Evolutionary conservation across 2,113 vertebrate species (phyloP).

Genomic region (Chelonoidis abingdonii): DNA sequence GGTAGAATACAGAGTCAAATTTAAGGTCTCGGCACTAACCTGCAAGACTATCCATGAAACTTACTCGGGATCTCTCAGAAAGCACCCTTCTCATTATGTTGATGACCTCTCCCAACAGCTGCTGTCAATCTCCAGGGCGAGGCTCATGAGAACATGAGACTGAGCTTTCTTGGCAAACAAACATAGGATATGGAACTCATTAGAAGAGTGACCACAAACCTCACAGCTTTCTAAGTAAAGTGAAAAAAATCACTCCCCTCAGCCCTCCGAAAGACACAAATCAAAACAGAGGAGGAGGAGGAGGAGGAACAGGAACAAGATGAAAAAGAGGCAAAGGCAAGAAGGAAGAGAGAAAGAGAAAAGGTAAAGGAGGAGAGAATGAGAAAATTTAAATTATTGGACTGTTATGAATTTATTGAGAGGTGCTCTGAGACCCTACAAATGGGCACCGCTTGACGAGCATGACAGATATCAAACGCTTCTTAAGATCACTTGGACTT

Average conservation of each 20-base stretch:
- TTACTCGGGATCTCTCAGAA: conserved; percentile 38
- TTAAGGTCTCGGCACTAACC: conserved; percentile 43
- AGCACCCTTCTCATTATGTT: conserved; percentile 51
- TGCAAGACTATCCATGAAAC: conserved; percentile 41
- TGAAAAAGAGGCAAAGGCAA: neutral
- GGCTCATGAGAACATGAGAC: conserved; percentile 42
- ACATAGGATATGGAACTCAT: neutral
- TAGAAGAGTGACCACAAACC: conserved; percentile 6
- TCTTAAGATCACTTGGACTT: neutral
- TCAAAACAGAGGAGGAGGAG: neutral
- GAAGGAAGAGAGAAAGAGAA: neutral
- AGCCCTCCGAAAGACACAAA: neutral
- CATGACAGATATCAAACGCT: neutral
- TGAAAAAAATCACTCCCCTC: neutral
- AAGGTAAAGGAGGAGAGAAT: neutral
- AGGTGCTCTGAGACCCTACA: neutral
- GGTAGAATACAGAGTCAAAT: conserved; percentile 48
- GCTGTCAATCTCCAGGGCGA: conserved; percentile 39
- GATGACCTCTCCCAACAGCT: conserved; percentile 37
- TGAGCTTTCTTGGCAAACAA: neutral
- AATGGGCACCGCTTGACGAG: neutral
- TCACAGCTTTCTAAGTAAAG: neutral
- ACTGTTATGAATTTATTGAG: neutral
- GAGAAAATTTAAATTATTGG: neutral
- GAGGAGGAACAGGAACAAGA: neutral